Evolutionary conservation across 1,140 invertebrate genomes (phyloP), one percentile per base, ranked within the genome.

Genomic region (Drosophila navojoa): DNA sequence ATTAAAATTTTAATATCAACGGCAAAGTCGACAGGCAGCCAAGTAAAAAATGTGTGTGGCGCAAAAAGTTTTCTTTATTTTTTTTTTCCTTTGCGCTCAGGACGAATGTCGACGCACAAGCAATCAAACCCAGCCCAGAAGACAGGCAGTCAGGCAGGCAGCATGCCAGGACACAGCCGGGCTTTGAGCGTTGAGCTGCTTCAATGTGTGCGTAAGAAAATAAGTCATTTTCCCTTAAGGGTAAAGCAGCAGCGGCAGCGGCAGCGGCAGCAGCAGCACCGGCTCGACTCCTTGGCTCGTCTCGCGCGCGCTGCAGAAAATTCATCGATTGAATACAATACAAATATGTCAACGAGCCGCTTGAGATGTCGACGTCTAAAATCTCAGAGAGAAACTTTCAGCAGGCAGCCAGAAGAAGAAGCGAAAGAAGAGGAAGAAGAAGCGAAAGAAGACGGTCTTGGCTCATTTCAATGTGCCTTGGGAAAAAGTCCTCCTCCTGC

Each of bases 1-100:
- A 87, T 87, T 87, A 87, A 87, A 87, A 87, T 87, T 87, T 87
- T 87, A 87, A 87, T 87, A 87, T 89, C 79, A 87, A 87, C 84
- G 84, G 82, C 63, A 87, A 76, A 79, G 78, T 73, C 82, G 81
- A 79, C 79, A 84, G 77, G 71, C 76, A 87, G 73, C 85, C 59
- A 84, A 87, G 79, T 84, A 87, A 89, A 89, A 87, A 87, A 89
- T 82, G 79, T 77, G 78, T 77, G 79, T 55, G 70, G 73, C 76
- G 55, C 64, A 87, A 87, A 87, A 22, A 22, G 19, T 75, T 81
- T 60, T 61, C 29, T 42, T 15, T 55, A 60, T 53, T 60, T 61
- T 44, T 42, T 15, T 50, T 40, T 19, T 53, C 5, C 49, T n/a
- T 35, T 15, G 10, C 11, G 6, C 53, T 50, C 71, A 77, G 61